Evolutionary conservation across 2,113 vertebrate genomes (phyloP).

Genomic region (Eulacestoma nigropectus): DNA sequence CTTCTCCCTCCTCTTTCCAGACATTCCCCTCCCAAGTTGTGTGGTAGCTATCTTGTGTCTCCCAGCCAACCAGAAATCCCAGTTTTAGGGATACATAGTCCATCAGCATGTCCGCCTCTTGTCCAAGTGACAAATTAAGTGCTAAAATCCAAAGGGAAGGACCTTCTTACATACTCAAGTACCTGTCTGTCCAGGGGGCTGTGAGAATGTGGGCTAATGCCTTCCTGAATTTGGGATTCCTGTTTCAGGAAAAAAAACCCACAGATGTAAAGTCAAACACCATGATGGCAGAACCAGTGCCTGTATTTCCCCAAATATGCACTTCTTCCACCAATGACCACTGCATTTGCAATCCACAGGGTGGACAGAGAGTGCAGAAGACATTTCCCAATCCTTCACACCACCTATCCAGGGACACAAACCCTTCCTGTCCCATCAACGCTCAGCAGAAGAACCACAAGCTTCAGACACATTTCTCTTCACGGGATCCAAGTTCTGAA

Average conservation of each 20-base stretch:
- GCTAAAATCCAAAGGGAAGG: not conserved
- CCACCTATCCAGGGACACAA: not conserved
- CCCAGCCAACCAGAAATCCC: not conserved
- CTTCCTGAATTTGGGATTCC: not conserved
- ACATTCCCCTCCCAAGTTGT: not conserved
- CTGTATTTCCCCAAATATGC: not conserved
- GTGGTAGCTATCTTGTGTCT: not conserved
- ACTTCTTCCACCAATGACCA: not conserved
- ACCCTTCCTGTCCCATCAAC: not conserved
- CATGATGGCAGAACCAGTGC: accelerated
- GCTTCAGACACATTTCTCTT: not conserved
- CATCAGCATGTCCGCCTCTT: accelerated
- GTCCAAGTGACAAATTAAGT: not conserved
- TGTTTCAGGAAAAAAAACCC: not conserved
- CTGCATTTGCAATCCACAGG: not conserved
- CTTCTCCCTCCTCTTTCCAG: not conserved
- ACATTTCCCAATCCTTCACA: not conserved
- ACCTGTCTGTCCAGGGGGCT: no score
- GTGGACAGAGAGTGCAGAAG: not conserved
- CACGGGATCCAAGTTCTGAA: not conserved
- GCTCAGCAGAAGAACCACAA: not conserved
- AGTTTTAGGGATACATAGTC: not conserved
- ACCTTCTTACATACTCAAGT: not conserved
- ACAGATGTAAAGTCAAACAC: not conserved
- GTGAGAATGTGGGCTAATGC: accelerated